Base-by-base conservation (phyloP, 2,113 vertebrate species). In the Caretta caretta region DNA sequence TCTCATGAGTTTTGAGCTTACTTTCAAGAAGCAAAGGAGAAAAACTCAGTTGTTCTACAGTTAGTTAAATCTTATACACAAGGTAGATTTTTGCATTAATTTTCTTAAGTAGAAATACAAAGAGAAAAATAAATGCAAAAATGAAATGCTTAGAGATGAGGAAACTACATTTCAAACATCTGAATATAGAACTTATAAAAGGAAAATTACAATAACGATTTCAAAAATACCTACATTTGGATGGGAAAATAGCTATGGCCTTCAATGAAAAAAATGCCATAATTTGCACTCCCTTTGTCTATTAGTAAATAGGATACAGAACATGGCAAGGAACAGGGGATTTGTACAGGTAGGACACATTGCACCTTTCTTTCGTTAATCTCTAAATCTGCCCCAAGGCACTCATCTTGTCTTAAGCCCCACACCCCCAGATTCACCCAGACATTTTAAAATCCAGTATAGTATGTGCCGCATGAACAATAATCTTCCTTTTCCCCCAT, bases 371-470 rank as follows among this genome's bases (percentile, higher is more conserved):
- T 91, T 91, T 51, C 82, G 6, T 42, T 93, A 96, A 92, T 92
- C 22, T 84, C 51, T 89, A 12, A 69, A 59, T 85, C 80, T 93
- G 31, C 56, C 86, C 79, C 89, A 84, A 59, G 83, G n/a, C 6
- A 2, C 29, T 62, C 81, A 86, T 90, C 90, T 95, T 25, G 80
- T 69, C 31, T 86, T 88, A 92, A 89, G 3, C 4, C 85, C 13
- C 20, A 57, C 5, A 8, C 12, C 75, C 10, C 75, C 90, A 81
- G 76, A 82, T 38, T 92, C 31, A 31, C 10, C 84, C 35, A 76
- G 79, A 83, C 76, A 13, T 54, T 83, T 95, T 89, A 35, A 89
- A 96, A 76, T 95, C 62, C 62, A 89, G 31, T 20, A 90, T 51
- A 94, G 10, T 25, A 29, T 62, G 29, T 83, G 87, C 20, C 84